Conservation (phyloP, 2,113 vertebrate genomes). For the Pyxicephalus adspersus region DNA sequence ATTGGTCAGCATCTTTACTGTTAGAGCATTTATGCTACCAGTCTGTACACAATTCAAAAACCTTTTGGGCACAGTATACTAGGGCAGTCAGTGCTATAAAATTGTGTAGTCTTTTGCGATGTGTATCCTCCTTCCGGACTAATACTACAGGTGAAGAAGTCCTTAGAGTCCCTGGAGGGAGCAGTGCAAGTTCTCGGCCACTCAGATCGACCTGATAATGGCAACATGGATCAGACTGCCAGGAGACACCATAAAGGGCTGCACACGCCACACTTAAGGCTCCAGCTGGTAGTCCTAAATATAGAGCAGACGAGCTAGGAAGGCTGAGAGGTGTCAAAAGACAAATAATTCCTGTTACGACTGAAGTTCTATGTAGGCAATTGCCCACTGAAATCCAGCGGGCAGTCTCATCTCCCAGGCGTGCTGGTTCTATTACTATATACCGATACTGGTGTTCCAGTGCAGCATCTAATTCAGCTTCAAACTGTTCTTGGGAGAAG, state of each 20-base stretch:
- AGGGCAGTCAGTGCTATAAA: conserved; percentile 36
- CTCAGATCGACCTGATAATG: conserved; percentile 42
- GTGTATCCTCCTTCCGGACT: conserved; percentile 23
- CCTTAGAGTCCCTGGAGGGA: conserved; percentile 36
- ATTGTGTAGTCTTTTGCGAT: conserved; percentile 45
- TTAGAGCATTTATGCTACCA: background rate
- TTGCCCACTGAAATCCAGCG: conserved; percentile 50
- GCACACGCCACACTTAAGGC: conserved; percentile 25
- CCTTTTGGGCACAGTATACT: conserved; percentile 21
- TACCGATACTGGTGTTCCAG: conserved; percentile 33
- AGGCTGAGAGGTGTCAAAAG: conserved; percentile 33
- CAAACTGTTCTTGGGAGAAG: conserved; percentile 22
- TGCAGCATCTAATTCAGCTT: conserved; percentile 22
- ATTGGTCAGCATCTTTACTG: background rate
- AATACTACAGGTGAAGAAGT: conserved; percentile 40
- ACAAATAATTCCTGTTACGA: conserved; percentile 23
- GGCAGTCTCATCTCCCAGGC: conserved; percentile 44
- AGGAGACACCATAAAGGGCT: conserved; percentile 45
- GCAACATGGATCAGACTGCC: conserved; percentile 50
- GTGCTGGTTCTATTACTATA: conserved; percentile 42
- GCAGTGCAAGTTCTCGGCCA: conserved; percentile 20
- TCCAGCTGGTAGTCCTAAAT: conserved; percentile 26
- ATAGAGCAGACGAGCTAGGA: conserved; percentile 3
- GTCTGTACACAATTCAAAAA: conserved; percentile 2
- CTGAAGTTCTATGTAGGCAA: conserved; percentile 42